These are phyloP conservation scores for Rallus crepitans DNA, from an alignment of 2,797 vertebrate genomes.

Conservation along the genomic window DNA sequence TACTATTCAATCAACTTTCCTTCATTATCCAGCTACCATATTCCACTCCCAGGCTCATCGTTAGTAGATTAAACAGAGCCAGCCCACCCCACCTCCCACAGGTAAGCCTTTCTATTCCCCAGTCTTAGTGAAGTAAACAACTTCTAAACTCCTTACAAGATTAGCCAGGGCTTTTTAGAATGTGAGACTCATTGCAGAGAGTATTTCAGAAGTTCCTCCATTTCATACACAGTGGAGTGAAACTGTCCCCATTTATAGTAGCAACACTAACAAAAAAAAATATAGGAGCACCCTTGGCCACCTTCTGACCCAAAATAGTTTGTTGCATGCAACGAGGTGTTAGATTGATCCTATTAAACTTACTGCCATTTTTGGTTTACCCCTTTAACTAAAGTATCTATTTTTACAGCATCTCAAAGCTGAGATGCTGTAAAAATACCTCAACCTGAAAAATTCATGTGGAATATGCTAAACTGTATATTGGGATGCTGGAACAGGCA, in stretches of 20 bases:
- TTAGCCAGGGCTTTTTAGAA: background rate
- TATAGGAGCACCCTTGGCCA: background rate
- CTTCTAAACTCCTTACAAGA: background rate
- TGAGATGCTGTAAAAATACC: background rate
- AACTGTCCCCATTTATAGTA: background rate
- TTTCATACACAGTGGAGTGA: background rate
- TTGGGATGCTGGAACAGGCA: background rate
- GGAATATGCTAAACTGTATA: background rate
- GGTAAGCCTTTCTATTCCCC: background rate
- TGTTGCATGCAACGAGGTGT: background rate
- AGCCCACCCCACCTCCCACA: background rate
- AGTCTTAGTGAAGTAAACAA: background rate
- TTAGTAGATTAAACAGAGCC: background rate
- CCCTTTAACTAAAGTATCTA: background rate
- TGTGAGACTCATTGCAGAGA: background rate
- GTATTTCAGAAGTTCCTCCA: background rate
- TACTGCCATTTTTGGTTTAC: background rate
- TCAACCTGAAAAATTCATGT: background rate
- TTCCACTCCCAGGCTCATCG: background rate
- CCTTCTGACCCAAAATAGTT: background rate
- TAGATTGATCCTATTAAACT: background rate
- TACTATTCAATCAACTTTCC: background rate
- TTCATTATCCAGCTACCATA: background rate
- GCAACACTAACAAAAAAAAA: background rate
- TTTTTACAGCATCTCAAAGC: background rate